Base-by-base conservation (phyloP, 1,140 invertebrate genomes). In the Drosophila kepulauana region DNA sequence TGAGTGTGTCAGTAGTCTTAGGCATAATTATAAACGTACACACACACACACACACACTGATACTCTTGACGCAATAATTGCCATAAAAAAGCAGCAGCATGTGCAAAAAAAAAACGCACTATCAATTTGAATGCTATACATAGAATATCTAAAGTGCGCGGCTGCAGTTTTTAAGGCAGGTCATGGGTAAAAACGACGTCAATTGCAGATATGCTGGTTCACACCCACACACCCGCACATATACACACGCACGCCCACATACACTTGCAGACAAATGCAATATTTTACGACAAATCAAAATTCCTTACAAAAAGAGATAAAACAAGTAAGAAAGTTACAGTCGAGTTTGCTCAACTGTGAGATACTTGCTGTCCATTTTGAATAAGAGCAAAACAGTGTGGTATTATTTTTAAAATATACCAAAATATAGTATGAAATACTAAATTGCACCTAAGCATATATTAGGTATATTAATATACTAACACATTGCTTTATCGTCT, bases 261-360 rank as follows among this genome's bases (percentile, higher is more conserved):
- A 25, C 41, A 52, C 28, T 52, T 54, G 25, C 5, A 30, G 11
- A 33, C n/a, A 28, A 33, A 78, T 64, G 81, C 78, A 77, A 72
- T 61, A 63, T 81, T 85, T 66, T 30, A 56, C 62, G 45, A 45
- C 61, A 75, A 85, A 86, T 69, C 70, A 86, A 86, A 71, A 51
- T 28, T 51, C 20, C 20, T 33, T 7, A 6, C 5, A 33, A 33
- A 33, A 33, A 3, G 5, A 33, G 20, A 20, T 0, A 20, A 20
- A 20, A 20, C 20, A 20, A 20, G 16, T 20, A 20, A 20, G 16
- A 20, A 20, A 20, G 1, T 20, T 20, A 20, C 2, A 20, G 16
- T 20, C 0, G 16, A 2, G 2, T 20, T 0, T 20, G 16, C 16
- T 20, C 16, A 20, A 20, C 16, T 20, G 16, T 20, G 16, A 20